Evolutionary conservation across 2,888 invertebrate genomes (phyloP), one percentile per base, ranked within the genome.

Genomic region (Liopterus haemorrhoidalis): DNA sequence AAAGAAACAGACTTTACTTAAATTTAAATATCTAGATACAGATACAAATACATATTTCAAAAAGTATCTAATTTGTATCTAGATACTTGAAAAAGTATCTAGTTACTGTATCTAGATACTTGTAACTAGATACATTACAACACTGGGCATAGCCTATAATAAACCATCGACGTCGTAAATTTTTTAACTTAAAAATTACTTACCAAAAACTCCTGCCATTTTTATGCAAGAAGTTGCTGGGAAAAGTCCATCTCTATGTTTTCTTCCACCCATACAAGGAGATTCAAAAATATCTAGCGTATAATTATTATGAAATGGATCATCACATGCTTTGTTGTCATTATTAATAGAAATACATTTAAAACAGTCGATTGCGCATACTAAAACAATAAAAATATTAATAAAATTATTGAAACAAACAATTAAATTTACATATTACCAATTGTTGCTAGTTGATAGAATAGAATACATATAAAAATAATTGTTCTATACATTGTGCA

Each of bases 211-310:
- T 18, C 96, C 96, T 48, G 85, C 85, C 51, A 97, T 84, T 74
- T 97, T 97, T 59, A 97, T 87, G 66, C 97, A 97, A 32, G 94
- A 88, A 1, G 96, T 95, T 12, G 95, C 96, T 0, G 96, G 97
- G 70, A 95, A 97, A 6, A 92, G 71, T 0, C 96, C 97, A 60
- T 91, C 83, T 21, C 96, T 74, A 1, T 87, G 89, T 69, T 94
- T 95, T 54, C 94, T 74, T 0, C 93, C 93, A 0, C 94, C 94
- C 82, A 90, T 85, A 68, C 97, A 97, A 2, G 93, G 92, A 2
- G 88, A 80, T 69, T 93, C 87, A 57, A 90, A 74, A 69, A 92
- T 82, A 54, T 81, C 79, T 44, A 81, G 71, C 2, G 89, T 87
- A 59, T 82, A 88, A 69, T 92, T 92, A 69, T 93, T 91, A 69